Conservation (phyloP, 1,140 invertebrate genomes). For the Zophobas morio region DNA sequence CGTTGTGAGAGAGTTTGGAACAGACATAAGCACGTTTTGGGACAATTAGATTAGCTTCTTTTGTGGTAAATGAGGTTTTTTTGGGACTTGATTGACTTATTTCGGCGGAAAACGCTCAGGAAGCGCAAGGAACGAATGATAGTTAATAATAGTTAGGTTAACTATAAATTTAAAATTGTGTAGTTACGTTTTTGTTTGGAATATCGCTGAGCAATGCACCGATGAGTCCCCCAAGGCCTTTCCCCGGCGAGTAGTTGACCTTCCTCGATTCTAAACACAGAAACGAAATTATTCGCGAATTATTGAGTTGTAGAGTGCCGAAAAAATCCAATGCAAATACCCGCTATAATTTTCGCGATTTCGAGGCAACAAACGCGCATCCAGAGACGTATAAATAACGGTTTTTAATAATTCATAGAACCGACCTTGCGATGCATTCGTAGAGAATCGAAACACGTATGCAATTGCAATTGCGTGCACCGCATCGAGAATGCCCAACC, state of each 20-base stretch:
- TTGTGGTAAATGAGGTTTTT: conserved; percentile 3
- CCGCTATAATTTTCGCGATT: neutral
- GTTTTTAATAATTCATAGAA: conserved; percentile 25
- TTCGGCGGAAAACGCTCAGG: neutral
- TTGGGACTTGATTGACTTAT: neutral
- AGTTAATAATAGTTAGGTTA: no score
- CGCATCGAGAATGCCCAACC: neutral
- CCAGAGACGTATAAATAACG: conserved; percentile 13
- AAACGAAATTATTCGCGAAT: no score
- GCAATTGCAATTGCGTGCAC: conserved; percentile 20
- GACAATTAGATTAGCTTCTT: conserved; percentile 36
- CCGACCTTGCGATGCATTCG: conserved; percentile 15
- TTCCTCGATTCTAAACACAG: no score
- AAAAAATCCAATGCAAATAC: no score
- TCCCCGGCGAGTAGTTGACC: no score
- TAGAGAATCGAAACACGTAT: conserved; percentile 17
- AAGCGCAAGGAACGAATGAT: no score
- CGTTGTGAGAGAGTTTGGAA: conserved; percentile 30
- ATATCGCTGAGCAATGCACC: no score
- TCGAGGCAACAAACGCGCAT: neutral
- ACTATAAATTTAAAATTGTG: no score
- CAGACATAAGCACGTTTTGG: conserved; percentile 16
- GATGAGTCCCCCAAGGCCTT: no score
- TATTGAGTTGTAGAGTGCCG: no score
- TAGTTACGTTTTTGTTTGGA: no score